These are phyloP conservation scores for Parnassius mnemosyne DNA, from an alignment of 2,888 invertebrate genomes.

Conservation along the genomic window DNA sequence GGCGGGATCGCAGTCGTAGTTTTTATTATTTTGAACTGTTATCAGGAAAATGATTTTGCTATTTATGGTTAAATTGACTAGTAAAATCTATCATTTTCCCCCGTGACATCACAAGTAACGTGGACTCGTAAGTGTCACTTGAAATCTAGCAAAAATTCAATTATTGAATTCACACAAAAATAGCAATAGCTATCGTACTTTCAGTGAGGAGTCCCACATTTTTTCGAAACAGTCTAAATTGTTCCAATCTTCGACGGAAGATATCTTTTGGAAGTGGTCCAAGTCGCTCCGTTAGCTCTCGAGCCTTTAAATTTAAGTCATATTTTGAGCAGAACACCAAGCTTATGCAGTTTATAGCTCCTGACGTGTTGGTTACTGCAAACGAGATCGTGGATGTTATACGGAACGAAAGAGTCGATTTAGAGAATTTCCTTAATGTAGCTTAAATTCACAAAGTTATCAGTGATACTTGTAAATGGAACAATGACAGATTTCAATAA, in stretches of 20 bases:
- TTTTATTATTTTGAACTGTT: no score
- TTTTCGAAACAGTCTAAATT: slow-evolving; percentile 25
- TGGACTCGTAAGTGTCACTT: no score
- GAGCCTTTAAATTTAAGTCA: slow-evolving; percentile 22
- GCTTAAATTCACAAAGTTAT: neutral
- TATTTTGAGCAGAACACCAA: slow-evolving; percentile 22
- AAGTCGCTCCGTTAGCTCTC: slow-evolving; percentile 26
- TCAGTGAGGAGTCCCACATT: slow-evolving; percentile 13
- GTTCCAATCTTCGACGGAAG: slow-evolving; percentile 27
- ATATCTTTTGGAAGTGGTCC: slow-evolving; percentile 27
- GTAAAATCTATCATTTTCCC: no score
- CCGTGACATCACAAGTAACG: no score
- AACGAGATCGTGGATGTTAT: slow-evolving; percentile 19
- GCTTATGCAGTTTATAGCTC: slow-evolving; percentile 24
- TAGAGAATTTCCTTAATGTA: slow-evolving; percentile 2
- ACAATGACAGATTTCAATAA: slow-evolving; percentile 26
- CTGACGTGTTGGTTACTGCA: slow-evolving; percentile 26
- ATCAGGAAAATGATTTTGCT: no score
- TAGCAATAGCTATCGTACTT: neutral
- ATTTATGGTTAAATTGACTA: no score
- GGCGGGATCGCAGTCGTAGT: no score
- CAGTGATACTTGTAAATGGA: slow-evolving; percentile 1
- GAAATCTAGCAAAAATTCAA: slow-evolving; percentile 4
- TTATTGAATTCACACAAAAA: slow-evolving; percentile 12
- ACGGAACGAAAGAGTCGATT: slow-evolving; percentile 8